Evolutionary conservation across 2,113 vertebrate species (phyloP).

Genomic region (Leucosticte australis): DNA sequence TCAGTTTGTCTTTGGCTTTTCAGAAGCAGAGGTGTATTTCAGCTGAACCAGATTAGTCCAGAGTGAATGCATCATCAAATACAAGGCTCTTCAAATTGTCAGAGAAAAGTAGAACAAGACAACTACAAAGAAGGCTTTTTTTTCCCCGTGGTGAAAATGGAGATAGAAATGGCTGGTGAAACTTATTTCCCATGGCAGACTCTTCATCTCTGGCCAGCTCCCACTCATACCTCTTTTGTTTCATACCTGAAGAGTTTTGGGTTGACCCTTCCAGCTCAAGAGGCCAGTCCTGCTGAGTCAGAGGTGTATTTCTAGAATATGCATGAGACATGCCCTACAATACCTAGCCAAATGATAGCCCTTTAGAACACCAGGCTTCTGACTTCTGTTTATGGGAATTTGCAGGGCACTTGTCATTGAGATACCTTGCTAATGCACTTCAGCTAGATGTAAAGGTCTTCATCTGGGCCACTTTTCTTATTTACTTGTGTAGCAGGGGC

Average conservation of each 20-base stretch:
- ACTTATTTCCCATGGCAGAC: not conserved
- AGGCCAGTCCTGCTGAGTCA: not conserved
- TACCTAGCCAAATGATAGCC: not conserved
- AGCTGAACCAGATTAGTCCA: not conserved
- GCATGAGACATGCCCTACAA: accelerated
- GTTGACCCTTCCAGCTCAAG: not conserved
- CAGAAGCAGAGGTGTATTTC: not conserved
- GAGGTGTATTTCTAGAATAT: not conserved
- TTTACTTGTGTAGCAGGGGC: not conserved
- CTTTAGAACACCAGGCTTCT: not conserved
- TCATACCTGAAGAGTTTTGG: not conserved
- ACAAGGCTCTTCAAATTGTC: not conserved
- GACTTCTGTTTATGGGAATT: not conserved
- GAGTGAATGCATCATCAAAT: not conserved
- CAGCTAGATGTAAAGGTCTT: not conserved
- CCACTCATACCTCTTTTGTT: not conserved
- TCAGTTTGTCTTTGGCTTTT: not conserved
- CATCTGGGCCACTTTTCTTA: not conserved
- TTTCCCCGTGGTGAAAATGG: not conserved
- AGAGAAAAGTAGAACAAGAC: not conserved
- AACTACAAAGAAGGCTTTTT: not conserved
- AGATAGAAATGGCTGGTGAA: not conserved
- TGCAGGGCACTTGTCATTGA: not conserved
- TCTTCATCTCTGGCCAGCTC: not conserved
- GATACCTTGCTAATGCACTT: not conserved